phyloP scores from a whole-genome alignment of 2,888 invertebrate genomes.

The Sphecodes monilicornis region DNA sequence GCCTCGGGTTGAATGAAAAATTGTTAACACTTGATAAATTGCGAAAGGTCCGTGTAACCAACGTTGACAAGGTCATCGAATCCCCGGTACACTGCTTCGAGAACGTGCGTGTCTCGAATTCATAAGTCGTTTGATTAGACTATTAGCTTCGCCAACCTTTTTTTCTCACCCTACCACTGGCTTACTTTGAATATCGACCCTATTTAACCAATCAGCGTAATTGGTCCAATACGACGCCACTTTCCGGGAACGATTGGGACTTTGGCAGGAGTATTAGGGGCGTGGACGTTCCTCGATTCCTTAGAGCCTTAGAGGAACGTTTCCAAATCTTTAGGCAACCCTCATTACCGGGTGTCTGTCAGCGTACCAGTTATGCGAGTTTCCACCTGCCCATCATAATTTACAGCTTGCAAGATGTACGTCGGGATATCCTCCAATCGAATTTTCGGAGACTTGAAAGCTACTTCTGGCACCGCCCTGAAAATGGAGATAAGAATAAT shows the following conservation, averaged over 20 bases:
- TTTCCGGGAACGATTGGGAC: slow-evolving; percentile 25
- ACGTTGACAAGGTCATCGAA: slow-evolving; percentile 42
- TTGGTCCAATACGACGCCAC: slow-evolving; percentile 27
- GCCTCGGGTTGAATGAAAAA: slow-evolving; percentile 1
- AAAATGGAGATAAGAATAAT: neutral
- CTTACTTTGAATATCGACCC: slow-evolving; percentile 54
- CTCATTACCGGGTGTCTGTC: slow-evolving; percentile 53
- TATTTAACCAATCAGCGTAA: slow-evolving; percentile 59
- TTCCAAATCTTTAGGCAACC: slow-evolving; percentile 33
- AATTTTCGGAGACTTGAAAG: neutral
- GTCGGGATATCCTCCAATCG: neutral
- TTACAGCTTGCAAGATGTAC: neutral
- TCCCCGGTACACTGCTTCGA: slow-evolving; percentile 39
- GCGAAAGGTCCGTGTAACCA: neutral
- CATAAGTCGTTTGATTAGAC: slow-evolving; percentile 61
- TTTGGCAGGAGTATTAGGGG: slow-evolving; percentile 16
- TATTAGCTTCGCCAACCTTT: slow-evolving; percentile 53
- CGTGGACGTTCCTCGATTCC: slow-evolving; percentile 48
- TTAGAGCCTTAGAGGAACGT: slow-evolving; percentile 24
- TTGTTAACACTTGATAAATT: slow-evolving; percentile 25
- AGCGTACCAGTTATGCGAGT: slow-evolving; percentile 1
- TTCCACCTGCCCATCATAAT: slow-evolving; percentile 27
- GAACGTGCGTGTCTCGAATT: slow-evolving; percentile 59
- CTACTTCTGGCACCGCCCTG: neutral
- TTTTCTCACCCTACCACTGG: slow-evolving; percentile 6